A percentile compares a stretch with the other conserved stretches of the same genome.
Evolutionary conservation across 2,888 invertebrate genomes (phyloP).

Genomic region (Eucriotettix oculatus): DNA sequence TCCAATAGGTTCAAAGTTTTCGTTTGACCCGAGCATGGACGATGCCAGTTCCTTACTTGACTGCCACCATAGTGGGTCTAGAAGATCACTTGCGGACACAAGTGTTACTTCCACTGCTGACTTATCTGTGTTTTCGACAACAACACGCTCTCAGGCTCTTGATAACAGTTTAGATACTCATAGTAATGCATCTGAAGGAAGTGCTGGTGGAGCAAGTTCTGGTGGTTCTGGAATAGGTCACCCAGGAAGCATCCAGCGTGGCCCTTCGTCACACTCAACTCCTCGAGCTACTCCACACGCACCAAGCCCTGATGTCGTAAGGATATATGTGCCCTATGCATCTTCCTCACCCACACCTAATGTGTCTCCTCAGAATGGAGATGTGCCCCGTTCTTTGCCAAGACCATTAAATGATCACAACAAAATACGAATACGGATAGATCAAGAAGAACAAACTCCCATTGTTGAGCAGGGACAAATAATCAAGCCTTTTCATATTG

Average conservation of each 20-base stretch:
- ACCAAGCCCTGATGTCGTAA: constrained; percentile 53
- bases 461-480: constrained; percentile 18
- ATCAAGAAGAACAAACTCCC: constrained; percentile 22
- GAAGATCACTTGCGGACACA: constrained; percentile 65
- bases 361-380: constrained; percentile 26
- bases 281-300: constrained; percentile 44
- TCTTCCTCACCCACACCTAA: constrained; percentile 17
- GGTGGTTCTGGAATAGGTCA: constrained; percentile 16
- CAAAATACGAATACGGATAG: constrained; percentile 54
- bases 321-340: constrained; percentile 60
- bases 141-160: constrained; percentile 52
- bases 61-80: constrained; percentile 44
- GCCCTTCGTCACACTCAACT: constrained; percentile 40
- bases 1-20: constrained; percentile 41
- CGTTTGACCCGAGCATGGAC: constrained; percentile 43
- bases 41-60: constrained; percentile 51
- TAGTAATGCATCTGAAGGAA: constrained; percentile 57
- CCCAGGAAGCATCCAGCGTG: constrained; percentile 31
- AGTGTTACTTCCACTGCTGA: constrained; percentile 73
- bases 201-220: constrained; percentile 45
- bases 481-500: constrained; percentile 14
- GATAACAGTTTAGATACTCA: constrained; percentile 62
- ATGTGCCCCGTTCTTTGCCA: constrained; percentile 28
- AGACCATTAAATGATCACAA: constrained; percentile 42
- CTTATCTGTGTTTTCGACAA: constrained; percentile 52